Percentiles rank a stretch among this genome's conserved stretches.
Evolutionary conservation across 1,140 invertebrate genomes (phyloP).

Genomic region (Andricus grossulariae): DNA sequence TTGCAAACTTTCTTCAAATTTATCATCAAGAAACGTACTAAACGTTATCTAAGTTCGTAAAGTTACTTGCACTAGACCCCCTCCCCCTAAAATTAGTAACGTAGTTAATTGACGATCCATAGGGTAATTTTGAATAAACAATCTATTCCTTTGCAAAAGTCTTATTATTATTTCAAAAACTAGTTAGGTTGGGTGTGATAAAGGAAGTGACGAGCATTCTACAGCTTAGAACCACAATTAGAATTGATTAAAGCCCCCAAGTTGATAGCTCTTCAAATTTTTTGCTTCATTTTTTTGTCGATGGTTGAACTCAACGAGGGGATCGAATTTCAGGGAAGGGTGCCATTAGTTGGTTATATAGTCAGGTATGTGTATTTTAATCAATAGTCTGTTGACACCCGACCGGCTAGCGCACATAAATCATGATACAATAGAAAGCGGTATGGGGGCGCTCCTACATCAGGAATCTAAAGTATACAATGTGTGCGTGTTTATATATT

Average conservation of each 20-base stretch:
- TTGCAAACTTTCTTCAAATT: no score
- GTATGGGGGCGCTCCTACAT: slow-evolving; percentile 27
- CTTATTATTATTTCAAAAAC: background rate
- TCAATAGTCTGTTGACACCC: slow-evolving; percentile 40
- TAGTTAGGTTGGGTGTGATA: background rate
- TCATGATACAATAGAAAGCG: slow-evolving; percentile 44
- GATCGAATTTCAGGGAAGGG: slow-evolving; percentile 1
- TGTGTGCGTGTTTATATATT: no score
- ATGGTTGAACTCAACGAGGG: slow-evolving; percentile 19
- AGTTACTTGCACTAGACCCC: no score
- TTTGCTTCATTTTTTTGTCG: background rate
- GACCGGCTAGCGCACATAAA: slow-evolving; percentile 33
- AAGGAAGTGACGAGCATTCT: background rate
- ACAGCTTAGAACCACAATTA: background rate
- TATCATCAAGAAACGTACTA: no score
- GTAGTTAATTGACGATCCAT: no score
- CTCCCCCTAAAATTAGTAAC: no score
- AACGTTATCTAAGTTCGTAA: no score
- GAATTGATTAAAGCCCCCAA: background rate
- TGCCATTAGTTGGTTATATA: background rate
- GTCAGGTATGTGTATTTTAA: slow-evolving; percentile 32
- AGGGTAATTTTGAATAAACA: slow-evolving; percentile 23
- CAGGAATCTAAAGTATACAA: background rate
- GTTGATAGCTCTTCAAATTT: slow-evolving; percentile 1
- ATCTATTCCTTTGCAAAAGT: background rate